A percentile compares a stretch with the other conserved stretches of the same genome.
These are phyloP conservation scores for Panagrolaimus sp. DNA, from an alignment of 1,140 invertebrate genomes.

Conservation along the genomic window DNA sequence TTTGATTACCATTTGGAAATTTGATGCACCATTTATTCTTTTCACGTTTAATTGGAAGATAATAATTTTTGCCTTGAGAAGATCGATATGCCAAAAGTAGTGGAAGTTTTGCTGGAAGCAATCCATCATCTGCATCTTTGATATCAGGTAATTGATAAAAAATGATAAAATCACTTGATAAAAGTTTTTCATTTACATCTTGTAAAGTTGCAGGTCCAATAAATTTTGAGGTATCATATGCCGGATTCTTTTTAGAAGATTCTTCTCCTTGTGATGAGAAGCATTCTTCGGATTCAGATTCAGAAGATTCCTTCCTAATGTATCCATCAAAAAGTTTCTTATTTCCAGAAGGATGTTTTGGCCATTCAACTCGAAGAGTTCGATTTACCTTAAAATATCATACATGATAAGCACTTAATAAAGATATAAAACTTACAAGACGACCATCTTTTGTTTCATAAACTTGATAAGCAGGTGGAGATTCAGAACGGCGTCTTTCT, in stretches of 20 bases:
- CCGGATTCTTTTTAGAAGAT: background rate
- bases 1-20: background rate
- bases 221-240: background rate
- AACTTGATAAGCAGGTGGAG: conserved; percentile 1
- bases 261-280: background rate
- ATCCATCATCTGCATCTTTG: background rate
- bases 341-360: background rate
- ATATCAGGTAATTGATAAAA: background rate
- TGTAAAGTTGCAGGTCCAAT: background rate
- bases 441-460: conserved; percentile 19
- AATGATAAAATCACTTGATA: background rate
- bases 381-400: background rate
- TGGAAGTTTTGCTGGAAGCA: conserved; percentile 7
- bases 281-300: background rate
- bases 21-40: background rate
- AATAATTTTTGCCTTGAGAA: background rate
- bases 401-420: background rate
- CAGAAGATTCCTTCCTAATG: background rate
- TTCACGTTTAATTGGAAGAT: conserved; percentile 7
- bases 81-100: background rate
- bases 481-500: too few relatives aligned
- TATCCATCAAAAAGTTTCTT: background rate
- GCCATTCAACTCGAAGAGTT: conserved; percentile 1
- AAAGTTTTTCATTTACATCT: background rate
- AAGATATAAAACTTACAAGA: conserved; percentile 17